These are phyloP conservation scores for Antechinus stuartii DNA, from an alignment of 2,113 vertebrate genomes.

Conservation along the genomic window DNA sequence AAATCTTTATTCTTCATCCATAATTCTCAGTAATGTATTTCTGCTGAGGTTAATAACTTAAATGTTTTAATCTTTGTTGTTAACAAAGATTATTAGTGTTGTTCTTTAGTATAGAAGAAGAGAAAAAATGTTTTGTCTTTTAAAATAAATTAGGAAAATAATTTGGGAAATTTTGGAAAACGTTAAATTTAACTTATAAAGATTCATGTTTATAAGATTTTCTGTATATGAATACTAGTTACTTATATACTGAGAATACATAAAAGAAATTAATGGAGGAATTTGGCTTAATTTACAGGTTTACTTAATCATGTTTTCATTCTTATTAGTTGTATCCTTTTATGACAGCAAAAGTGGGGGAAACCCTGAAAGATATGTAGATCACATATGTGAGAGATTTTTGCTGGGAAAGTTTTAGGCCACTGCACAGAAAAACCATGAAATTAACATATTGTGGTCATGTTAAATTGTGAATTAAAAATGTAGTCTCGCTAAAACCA, in stretches of 20 bases:
- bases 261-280: conserved; percentile 37
- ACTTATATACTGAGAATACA: conserved; percentile 41
- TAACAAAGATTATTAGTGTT: not conserved
- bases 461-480: conserved; percentile 41
- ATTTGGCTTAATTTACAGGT: conserved; percentile 39
- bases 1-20: not conserved
- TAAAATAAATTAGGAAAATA: not conserved
- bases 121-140: conserved; percentile 30
- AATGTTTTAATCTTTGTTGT: not conserved
- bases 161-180: not conserved
- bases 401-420: conserved; percentile 20
- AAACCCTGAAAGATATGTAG: not conserved
- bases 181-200: conserved; percentile 52
- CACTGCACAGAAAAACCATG: conserved; percentile 17
- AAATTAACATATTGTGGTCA: conserved; percentile 2
- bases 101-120: not conserved
- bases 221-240: conserved; percentile 28
- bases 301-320: conserved; percentile 43
- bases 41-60: conserved; percentile 37
- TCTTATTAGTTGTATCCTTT: conserved; percentile 38
- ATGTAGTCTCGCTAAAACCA: not conserved
- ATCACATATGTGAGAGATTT: not conserved
- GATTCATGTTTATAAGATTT: conserved; percentile 34
- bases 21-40: not conserved
- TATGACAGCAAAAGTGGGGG: conserved; percentile 15